These are phyloP conservation scores for Osedax fenrisi DNA, from an alignment of 2,888 invertebrate genomes.

Conservation along the genomic window DNA sequence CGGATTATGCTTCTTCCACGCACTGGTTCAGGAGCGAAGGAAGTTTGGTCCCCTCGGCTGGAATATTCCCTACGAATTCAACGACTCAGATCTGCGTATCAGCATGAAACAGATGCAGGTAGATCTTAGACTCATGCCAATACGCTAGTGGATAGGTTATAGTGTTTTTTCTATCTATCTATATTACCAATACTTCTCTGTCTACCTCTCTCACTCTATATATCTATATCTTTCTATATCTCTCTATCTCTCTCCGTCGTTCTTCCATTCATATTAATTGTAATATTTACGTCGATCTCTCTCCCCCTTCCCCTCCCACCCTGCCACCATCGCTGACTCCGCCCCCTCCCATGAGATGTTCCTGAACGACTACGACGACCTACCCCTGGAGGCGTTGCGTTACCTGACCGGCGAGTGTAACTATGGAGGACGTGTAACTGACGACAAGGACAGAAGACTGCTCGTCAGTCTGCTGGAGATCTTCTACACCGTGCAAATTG, in stretches of 20 bases:
- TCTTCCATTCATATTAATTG: too few species aligned
- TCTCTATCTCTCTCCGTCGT: too few species aligned
- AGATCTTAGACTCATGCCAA: too few species aligned
- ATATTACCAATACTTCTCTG: too few species aligned
- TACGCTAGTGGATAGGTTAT: too few species aligned
- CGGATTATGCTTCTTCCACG: conserved; percentile 53
- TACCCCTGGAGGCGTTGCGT: conserved; percentile 50
- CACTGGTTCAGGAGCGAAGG: conserved; percentile 52
- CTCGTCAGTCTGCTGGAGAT: conserved; percentile 49
- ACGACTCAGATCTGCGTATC: conserved; percentile 52
- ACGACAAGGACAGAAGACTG: conserved; percentile 52
- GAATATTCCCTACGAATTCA: conserved; percentile 54
- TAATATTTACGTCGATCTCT: too few species aligned
- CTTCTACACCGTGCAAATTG: conserved; percentile 46
- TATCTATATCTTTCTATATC: too few species aligned
- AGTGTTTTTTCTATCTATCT: too few species aligned
- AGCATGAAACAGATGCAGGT: conserved; percentile 52
- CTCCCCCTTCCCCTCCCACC: too few species aligned
- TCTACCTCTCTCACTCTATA: too few species aligned
- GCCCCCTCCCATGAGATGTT: too few species aligned
- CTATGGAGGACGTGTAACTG: conserved; percentile 53
- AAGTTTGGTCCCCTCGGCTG: conserved; percentile 53
- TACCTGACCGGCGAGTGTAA: conserved; percentile 53
- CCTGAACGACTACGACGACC: conserved; percentile 51
- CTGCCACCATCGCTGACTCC: too few species aligned